phyloP scores from a whole-genome alignment of 2,888 invertebrate genomes.

The Marronus borbonicus region DNA sequence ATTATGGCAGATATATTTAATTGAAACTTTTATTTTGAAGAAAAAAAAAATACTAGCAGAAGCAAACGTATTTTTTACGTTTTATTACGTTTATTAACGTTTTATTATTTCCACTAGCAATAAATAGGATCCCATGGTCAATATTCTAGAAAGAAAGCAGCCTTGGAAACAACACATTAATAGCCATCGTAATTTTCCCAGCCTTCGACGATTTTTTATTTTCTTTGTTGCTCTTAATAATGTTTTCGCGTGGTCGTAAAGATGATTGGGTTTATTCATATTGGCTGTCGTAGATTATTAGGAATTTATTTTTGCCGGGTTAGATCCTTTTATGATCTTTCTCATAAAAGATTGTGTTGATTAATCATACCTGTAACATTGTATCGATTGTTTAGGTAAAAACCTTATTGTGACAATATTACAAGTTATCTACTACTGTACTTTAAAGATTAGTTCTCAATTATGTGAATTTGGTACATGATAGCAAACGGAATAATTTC shows the following conservation, averaged over 20 bases:
- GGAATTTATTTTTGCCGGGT: too few species aligned
- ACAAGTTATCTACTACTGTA: too few species aligned
- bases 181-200: conserved; percentile 13
- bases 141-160: conserved; percentile 8
- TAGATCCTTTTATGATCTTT: neutral
- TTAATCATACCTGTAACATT: neutral
- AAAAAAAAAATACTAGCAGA: neutral
- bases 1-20: neutral
- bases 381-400: too few species aligned
- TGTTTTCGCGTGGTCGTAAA: conserved; percentile 29
- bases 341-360: neutral
- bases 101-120: conserved; percentile 16
- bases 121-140: conserved; percentile 18
- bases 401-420: too few species aligned
- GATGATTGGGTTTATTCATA: conserved; percentile 6
- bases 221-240: conserved; percentile 7
- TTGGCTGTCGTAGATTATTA: conserved; percentile 11
- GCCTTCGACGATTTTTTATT: neutral
- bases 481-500: too few species aligned
- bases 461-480: too few species aligned
- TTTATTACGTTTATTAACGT: too few species aligned
- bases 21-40: neutral
- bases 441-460: too few species aligned
- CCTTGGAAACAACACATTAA: conserved; percentile 17
- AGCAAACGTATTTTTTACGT: neutral